phyloP scores from a whole-genome alignment of 2,888 invertebrate genomes.

The Lasioglossum leucozonium region DNA sequence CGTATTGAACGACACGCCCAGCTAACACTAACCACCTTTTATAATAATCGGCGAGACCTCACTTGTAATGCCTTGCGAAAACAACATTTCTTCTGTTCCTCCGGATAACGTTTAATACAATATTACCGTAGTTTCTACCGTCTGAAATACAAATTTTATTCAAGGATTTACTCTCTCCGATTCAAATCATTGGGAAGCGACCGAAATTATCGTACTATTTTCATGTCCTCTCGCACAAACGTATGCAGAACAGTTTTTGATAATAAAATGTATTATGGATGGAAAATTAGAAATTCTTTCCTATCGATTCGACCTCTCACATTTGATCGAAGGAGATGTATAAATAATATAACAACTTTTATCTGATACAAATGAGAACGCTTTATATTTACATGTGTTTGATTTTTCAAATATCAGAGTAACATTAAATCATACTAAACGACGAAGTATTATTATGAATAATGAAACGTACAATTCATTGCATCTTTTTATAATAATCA shows the following conservation, averaged over 20 bases:
- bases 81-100: background rate
- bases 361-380: background rate
- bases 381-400: too few species aligned
- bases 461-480: background rate
- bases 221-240: background rate
- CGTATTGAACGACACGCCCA: slow-evolving; percentile 8
- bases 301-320: background rate
- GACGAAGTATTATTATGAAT: background rate
- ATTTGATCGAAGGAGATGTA: background rate
- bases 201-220: background rate
- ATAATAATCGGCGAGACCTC: background rate
- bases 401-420: too few species aligned
- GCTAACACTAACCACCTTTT: slow-evolving; percentile 24
- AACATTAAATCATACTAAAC: background rate
- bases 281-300: background rate
- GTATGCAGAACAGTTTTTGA: background rate
- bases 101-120: background rate
- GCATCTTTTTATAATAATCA: background rate
- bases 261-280: background rate
- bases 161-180: background rate
- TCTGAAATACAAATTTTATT: background rate
- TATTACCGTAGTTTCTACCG: background rate
- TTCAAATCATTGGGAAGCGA: background rate
- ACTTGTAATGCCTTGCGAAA: background rate
- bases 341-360: background rate